A percentile compares a stretch with the other conserved stretches of the same genome.
Evolutionary conservation across 2,797 vertebrate species (phyloP).

Genomic region (Macropus fuliginosus): DNA sequence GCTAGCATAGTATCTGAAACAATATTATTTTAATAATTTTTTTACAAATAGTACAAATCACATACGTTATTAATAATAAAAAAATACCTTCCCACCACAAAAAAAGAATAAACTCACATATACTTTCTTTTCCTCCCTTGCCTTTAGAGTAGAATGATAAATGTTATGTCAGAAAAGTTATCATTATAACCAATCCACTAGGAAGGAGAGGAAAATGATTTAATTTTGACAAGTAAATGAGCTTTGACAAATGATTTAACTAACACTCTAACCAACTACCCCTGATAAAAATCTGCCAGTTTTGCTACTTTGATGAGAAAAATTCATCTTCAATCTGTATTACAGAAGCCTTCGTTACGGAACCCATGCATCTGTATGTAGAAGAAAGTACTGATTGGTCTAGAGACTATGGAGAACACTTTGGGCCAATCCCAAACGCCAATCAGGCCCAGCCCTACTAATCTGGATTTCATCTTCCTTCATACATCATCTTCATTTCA

Average conservation of each 20-base stretch:
- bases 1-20: neutral
- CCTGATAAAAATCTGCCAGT: conserved; percentile 65
- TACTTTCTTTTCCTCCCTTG: neutral
- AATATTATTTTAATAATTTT: neutral
- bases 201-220: conserved; percentile 65
- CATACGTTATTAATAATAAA: neutral
- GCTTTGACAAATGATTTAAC: conserved; percentile 73
- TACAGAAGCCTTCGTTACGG: neutral
- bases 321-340: conserved; percentile 58
- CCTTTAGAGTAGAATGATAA: conserved; percentile 53
- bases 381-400: neutral
- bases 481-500: neutral
- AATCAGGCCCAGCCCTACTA: neutral
- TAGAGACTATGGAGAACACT: neutral
- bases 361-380: neutral
- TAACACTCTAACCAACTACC: conserved; percentile 64
- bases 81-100: conserved; percentile 2
- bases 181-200: conserved; percentile 51
- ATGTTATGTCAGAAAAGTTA: conserved; percentile 58
- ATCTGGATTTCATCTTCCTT: neutral
- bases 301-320: conserved; percentile 58
- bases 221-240: conserved; percentile 77
- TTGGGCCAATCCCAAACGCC: neutral
- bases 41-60: neutral
- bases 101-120: neutral